Percentiles rank a stretch among this genome's conserved stretches.
Evolutionary conservation across 2,888 invertebrate species (phyloP).

Genomic region (Tenthredo mesomela): DNA sequence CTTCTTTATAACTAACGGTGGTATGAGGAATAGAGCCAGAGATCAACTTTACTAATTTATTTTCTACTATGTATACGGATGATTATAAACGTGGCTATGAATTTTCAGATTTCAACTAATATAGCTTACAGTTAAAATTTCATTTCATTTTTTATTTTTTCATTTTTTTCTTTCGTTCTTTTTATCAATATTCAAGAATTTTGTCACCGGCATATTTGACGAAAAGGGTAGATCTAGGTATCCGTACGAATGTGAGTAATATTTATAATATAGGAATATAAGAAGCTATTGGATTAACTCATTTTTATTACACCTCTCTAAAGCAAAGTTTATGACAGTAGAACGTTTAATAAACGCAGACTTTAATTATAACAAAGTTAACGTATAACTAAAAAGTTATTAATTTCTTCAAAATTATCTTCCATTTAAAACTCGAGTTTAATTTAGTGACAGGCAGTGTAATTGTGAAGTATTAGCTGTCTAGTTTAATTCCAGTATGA

Average conservation of each 20-base stretch:
- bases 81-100: background rate
- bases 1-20: constrained; percentile 28
- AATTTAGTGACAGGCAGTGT: constrained; percentile 2
- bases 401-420: constrained; percentile 10
- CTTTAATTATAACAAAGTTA: constrained; percentile 22
- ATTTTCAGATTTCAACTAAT: background rate
- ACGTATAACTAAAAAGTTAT: constrained; percentile 13
- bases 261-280: background rate
- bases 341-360: constrained; percentile 19
- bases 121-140: background rate
- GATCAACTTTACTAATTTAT: constrained; percentile 17
- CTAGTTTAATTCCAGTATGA: background rate
- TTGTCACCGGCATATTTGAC: background rate
- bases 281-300: background rate
- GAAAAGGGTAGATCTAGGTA: too few species aligned
- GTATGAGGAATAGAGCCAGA: background rate
- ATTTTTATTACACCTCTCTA: background rate
- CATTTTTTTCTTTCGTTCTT: background rate
- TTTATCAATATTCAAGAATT: background rate
- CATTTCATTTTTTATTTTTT: background rate
- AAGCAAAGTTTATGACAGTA: constrained; percentile 14
- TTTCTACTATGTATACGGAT: background rate
- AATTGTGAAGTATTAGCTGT: background rate
- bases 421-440: background rate
- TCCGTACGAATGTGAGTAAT: too few species aligned